phyloP scores from a whole-genome alignment of 2,113 vertebrate species.

The Chunga burmeisteri region DNA sequence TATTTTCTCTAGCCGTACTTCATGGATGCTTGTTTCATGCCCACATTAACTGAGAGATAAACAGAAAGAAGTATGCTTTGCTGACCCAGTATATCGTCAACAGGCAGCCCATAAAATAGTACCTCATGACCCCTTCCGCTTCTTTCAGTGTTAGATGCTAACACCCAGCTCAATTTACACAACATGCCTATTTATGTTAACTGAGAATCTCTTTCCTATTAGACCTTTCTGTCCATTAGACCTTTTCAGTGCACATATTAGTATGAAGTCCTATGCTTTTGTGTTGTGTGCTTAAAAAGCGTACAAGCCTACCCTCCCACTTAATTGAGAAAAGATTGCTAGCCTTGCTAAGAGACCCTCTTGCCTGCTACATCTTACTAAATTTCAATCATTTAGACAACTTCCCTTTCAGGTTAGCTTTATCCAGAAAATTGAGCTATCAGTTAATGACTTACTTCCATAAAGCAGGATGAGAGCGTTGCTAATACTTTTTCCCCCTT shows the following conservation, averaged over 20 bases:
- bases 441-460: background rate
- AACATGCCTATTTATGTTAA: rapidly evolving
- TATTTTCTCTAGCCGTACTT: background rate
- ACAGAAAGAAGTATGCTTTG: background rate
- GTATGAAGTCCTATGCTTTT: background rate
- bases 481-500: background rate
- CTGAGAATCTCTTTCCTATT: background rate
- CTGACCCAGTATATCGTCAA: rapidly evolving
- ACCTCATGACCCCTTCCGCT: background rate
- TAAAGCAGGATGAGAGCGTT: background rate
- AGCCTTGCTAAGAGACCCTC: background rate
- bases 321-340: background rate
- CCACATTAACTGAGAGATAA: background rate
- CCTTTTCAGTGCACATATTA: too few species aligned
- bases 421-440: background rate
- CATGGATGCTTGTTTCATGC: rapidly evolving
- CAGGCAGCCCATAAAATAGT: background rate
- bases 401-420: background rate
- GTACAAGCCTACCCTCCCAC: background rate
- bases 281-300: background rate
- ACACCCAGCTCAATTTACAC: background rate
- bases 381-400: background rate
- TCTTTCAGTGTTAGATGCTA: background rate
- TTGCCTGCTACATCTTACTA: background rate
- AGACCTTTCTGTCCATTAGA: background rate